A percentile compares a stretch with the other conserved stretches of the same genome.
These are phyloP conservation scores for Campoletis sonorensis DNA, from an alignment of 1,140 invertebrate genomes.

Conservation along the genomic window DNA sequence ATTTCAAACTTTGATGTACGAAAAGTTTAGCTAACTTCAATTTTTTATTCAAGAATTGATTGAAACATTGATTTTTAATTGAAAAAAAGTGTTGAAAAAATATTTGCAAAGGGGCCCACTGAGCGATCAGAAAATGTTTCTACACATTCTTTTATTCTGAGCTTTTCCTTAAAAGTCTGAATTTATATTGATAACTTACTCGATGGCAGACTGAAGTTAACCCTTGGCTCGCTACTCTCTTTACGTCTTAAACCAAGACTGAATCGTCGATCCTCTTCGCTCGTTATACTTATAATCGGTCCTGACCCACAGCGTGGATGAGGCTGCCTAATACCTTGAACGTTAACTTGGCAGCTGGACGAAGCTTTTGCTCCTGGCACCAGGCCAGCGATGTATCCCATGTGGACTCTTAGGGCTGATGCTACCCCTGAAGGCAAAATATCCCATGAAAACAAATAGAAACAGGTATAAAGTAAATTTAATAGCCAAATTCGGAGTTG, in stretches of 20 bases:
- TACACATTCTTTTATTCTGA: too few relatives aligned
- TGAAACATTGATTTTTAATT: too few relatives aligned
- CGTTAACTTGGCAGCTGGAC: conserved; percentile 72
- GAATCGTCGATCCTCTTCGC: conserved; percentile 71
- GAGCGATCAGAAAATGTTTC: not conserved
- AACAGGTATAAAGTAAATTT: too few relatives aligned
- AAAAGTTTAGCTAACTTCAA: too few relatives aligned
- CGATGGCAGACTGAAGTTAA: conserved; percentile 81
- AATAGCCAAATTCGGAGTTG: too few relatives aligned
- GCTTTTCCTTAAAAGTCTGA: not conserved
- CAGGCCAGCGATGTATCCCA: conserved; percentile 83
- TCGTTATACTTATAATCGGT: conserved; percentile 74
- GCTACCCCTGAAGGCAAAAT: conserved; percentile 77
- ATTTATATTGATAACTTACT: conserved; percentile 59
- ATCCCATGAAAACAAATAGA: too few relatives aligned
- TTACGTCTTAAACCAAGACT: conserved; percentile 69
- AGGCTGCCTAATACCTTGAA: conserved; percentile 71
- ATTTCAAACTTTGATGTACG: too few relatives aligned
- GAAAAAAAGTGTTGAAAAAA: too few relatives aligned
- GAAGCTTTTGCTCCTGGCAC: conserved; percentile 80
- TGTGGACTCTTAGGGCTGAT: conserved; percentile 82
- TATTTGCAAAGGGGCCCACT: too few relatives aligned
- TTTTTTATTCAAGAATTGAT: too few relatives aligned
- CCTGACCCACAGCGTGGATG: conserved; percentile 73
- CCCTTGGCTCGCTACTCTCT: conserved; percentile 77